Conservation (phyloP, 2,888 invertebrate genomes). For the Brenthis ino region DNA sequence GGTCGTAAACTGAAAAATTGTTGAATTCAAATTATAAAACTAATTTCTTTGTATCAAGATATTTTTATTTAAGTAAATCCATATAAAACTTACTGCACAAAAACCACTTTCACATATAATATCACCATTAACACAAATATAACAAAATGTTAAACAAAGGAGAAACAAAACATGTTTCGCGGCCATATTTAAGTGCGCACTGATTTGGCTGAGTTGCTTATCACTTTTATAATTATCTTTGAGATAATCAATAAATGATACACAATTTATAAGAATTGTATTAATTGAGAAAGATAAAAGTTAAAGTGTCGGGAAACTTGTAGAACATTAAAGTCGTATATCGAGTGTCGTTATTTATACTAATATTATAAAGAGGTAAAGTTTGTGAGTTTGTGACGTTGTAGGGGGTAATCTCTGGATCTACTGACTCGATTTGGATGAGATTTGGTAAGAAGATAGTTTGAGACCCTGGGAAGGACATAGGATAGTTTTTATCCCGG, state of each 20-base stretch:
- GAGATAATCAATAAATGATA: slow-evolving; percentile 35
- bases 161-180: slow-evolving; percentile 35
- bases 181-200: slow-evolving; percentile 58
- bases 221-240: slow-evolving; percentile 33
- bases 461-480: too few relatives aligned
- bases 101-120: slow-evolving; percentile 63
- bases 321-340: background rate
- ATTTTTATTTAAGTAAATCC: background rate
- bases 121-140: slow-evolving; percentile 44
- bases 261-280: slow-evolving; percentile 23
- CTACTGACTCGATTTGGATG: too few relatives aligned
- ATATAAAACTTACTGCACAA: slow-evolving; percentile 59
- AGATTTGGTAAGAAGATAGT: too few relatives aligned
- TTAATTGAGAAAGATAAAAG: background rate
- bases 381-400: too few relatives aligned
- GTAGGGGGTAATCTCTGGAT: too few relatives aligned
- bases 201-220: slow-evolving; percentile 49
- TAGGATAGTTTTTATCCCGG: too few relatives aligned
- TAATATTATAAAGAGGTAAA: too few relatives aligned
- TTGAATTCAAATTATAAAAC: too few relatives aligned
- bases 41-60: background rate
- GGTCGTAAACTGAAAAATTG: too few relatives aligned
- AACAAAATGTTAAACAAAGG: slow-evolving; percentile 51
- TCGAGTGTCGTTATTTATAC: background rate
- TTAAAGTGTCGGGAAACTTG: background rate